Evolutionary conservation across 1,140 invertebrate genomes (phyloP).

Genomic region (Charaxes varanes): DNA sequence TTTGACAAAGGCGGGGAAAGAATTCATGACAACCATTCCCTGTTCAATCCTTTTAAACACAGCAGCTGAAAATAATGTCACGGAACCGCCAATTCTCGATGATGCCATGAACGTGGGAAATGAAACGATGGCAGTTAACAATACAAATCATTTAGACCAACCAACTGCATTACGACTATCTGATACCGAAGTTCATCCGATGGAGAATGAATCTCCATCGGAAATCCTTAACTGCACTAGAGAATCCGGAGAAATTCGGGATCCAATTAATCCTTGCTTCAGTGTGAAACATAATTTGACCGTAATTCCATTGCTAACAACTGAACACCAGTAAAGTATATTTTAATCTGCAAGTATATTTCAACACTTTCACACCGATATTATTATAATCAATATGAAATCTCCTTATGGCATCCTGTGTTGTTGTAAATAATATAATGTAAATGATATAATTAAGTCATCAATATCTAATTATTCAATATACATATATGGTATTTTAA

Average conservation of each 20-base stretch:
- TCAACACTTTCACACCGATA: no score
- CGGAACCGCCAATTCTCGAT: slow-evolving; percentile 33
- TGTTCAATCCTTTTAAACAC: slow-evolving; percentile 61
- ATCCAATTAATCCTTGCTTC: slow-evolving; percentile 64
- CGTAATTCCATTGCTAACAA: slow-evolving; percentile 43
- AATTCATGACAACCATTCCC: slow-evolving; percentile 67
- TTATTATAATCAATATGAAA: no score
- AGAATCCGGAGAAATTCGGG: slow-evolving; percentile 38
- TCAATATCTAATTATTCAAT: no score
- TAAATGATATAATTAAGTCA: no score
- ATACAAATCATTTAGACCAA: slow-evolving; percentile 24
- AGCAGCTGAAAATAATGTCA: slow-evolving; percentile 64
- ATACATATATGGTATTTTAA: no score
- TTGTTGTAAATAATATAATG: no score
- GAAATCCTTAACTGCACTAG: slow-evolving; percentile 40
- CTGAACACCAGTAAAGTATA: slow-evolving; percentile 9
- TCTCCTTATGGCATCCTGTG: no score
- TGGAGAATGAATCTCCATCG: slow-evolving; percentile 12
- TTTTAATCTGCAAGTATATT: no score
- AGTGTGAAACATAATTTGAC: slow-evolving; percentile 50
- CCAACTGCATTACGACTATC: slow-evolving; percentile 34
- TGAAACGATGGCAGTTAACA: slow-evolving; percentile 5
- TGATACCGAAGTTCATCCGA: slow-evolving; percentile 17
- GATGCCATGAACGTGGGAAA: slow-evolving; percentile 1
- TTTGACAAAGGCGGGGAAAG: slow-evolving; percentile 52